Conservation (phyloP, 2,888 invertebrate genomes). For the Acleris emargana region DNA sequence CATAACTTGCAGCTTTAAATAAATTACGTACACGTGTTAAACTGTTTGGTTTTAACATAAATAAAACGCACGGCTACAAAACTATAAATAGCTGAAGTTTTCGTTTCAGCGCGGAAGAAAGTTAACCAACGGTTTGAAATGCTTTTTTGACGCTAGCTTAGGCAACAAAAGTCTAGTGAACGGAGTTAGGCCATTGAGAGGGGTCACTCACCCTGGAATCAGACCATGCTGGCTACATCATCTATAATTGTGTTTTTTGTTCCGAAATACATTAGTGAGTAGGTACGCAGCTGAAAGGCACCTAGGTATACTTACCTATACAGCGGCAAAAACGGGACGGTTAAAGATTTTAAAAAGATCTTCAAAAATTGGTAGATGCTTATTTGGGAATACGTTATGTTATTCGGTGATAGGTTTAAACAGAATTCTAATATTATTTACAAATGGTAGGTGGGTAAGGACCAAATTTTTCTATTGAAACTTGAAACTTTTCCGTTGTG, state of each 20-base stretch:
- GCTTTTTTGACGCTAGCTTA: slow-evolving; percentile 34
- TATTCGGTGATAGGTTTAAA: too few species aligned
- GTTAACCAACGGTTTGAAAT: slow-evolving; percentile 27
- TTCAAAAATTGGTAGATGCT: too few species aligned
- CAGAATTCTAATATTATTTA: too few species aligned
- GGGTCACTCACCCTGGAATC: slow-evolving; percentile 72
- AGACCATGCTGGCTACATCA: slow-evolving; percentile 48
- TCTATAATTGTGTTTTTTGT: slow-evolving; percentile 36
- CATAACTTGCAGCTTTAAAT: not conserved
- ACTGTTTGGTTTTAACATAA: slow-evolving; percentile 14
- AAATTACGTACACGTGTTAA: slow-evolving; percentile 19
- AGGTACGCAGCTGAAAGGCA: not conserved
- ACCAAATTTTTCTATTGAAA: too few species aligned
- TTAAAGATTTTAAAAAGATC: not conserved
- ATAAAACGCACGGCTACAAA: slow-evolving; percentile 7
- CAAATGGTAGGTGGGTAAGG: too few species aligned
- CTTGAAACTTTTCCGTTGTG: too few species aligned
- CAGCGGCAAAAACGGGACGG: slow-evolving; percentile 2
- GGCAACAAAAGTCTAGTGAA: slow-evolving; percentile 43
- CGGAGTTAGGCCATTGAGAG: slow-evolving; percentile 63
- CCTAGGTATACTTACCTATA: too few species aligned
- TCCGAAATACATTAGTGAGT: slow-evolving; percentile 8
- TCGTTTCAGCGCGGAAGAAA: slow-evolving; percentile 21
- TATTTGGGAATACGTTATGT: too few species aligned
- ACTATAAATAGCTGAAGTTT: slow-evolving; percentile 20